These are phyloP conservation scores for Argya squamiceps DNA, from an alignment of 2,797 vertebrate genomes.

Conservation along the genomic window DNA sequence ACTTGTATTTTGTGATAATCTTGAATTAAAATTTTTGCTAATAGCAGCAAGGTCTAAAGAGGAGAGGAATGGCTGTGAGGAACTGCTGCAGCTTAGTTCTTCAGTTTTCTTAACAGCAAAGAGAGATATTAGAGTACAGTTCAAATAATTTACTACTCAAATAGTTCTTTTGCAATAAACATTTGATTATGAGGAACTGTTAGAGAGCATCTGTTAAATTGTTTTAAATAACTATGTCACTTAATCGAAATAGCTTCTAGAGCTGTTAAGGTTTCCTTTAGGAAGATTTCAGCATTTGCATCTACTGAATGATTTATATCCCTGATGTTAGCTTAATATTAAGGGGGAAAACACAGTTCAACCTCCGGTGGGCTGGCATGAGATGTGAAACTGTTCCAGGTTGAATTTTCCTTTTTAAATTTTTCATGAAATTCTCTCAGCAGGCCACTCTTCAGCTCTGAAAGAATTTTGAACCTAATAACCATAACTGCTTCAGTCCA, in stretches of 20 bases:
- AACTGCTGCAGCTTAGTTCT: background rate
- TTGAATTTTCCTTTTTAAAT: conserved; percentile 90
- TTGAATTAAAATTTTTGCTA: background rate
- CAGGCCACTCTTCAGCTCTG: conserved; percentile 84
- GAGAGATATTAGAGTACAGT: background rate
- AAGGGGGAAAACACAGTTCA: conserved; percentile 79
- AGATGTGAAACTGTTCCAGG: conserved; percentile 79
- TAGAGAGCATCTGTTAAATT: conserved; percentile 20
- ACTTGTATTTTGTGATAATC: background rate
- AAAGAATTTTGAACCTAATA: conserved; percentile 86
- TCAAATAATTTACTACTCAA: background rate
- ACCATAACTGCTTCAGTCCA: conserved; percentile 79
- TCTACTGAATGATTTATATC: conserved; percentile 88
- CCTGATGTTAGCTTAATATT: conserved; percentile 81
- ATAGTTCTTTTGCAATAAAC: conserved; percentile 27
- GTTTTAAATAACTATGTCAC: conserved; percentile 41
- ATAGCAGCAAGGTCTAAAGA: background rate
- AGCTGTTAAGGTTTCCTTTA: conserved; percentile 35
- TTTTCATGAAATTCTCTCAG: conserved; percentile 91
- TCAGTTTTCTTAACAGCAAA: background rate
- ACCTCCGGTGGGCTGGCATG: conserved; percentile 77
- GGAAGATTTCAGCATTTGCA: conserved; percentile 69
- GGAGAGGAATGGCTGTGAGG: background rate
- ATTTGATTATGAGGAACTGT: background rate
- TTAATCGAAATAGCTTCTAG: conserved; percentile 47